phyloP scores from a whole-genome alignment of 2,888 invertebrate genomes.

The Dromius quadrimaculatus region DNA sequence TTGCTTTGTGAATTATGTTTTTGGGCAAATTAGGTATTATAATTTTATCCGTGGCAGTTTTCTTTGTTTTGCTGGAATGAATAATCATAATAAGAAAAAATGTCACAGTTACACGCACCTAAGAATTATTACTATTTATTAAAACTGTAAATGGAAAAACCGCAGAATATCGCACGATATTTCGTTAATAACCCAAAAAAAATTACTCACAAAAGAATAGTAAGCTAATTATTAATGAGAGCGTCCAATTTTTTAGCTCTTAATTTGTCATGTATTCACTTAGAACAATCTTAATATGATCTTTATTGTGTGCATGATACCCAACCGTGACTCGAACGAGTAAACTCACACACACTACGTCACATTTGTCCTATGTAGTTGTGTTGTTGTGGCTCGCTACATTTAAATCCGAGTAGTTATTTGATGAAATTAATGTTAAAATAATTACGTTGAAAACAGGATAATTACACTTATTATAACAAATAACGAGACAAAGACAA shows the following conservation, averaged over 20 bases:
- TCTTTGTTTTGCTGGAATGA: slow-evolving; percentile 8
- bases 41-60: slow-evolving; percentile 18
- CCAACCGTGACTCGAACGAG: slow-evolving; percentile 56
- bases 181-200: too few species aligned
- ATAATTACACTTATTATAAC: slow-evolving; percentile 64
- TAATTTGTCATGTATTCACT: slow-evolving; percentile 60
- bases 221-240: slow-evolving; percentile 33
- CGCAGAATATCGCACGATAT: too few species aligned
- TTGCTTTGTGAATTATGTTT: slow-evolving; percentile 38
- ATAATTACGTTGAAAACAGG: slow-evolving; percentile 64
- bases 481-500: slow-evolving; percentile 62
- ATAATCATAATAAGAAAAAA: slow-evolving; percentile 22
- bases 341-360: slow-evolving; percentile 5
- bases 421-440: slow-evolving; percentile 65
- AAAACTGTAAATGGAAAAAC: slow-evolving; percentile 6
- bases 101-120: slow-evolving; percentile 5
- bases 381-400: slow-evolving; percentile 31
- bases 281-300: slow-evolving; percentile 65
- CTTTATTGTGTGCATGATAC: slow-evolving; percentile 63
- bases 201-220: slow-evolving; percentile 20
- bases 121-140: slow-evolving; percentile 13
- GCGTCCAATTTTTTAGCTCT: slow-evolving; percentile 36
- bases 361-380: slow-evolving; percentile 1
- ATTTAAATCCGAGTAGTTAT: slow-evolving; percentile 53
- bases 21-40: slow-evolving; percentile 34